Evolutionary conservation across 2,888 invertebrate genomes (phyloP).

Genomic region (Galerucella pusilla): DNA sequence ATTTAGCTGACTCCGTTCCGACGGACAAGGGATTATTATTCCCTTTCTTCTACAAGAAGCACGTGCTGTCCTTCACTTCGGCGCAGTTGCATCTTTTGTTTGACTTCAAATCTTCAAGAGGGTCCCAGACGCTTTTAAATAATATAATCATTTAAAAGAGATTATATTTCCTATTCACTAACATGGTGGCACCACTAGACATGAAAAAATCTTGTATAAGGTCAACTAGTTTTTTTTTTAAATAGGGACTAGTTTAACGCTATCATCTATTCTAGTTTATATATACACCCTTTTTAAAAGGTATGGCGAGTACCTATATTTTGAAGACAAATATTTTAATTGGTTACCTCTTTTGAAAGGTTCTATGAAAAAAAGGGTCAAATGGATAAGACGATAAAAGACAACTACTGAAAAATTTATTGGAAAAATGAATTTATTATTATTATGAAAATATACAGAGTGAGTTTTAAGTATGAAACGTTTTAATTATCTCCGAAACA

Average conservation of each 20-base stretch:
- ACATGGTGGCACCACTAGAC: slow-evolving; percentile 14
- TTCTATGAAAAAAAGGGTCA: background rate
- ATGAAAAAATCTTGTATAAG: slow-evolving; percentile 7
- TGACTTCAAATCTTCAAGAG: slow-evolving; percentile 10
- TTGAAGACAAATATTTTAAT: slow-evolving; percentile 5
- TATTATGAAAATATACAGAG: too few relatives aligned
- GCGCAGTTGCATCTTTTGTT: slow-evolving; percentile 29
- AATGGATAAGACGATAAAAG: too few relatives aligned
- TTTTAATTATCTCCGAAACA: too few relatives aligned
- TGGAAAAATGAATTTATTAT: too few relatives aligned
- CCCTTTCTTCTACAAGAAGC: slow-evolving; percentile 18
- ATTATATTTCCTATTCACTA: slow-evolving; percentile 8
- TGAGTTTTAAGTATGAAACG: too few relatives aligned
- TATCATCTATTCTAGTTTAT: background rate
- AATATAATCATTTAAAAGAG: slow-evolving; percentile 7
- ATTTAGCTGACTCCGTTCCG: background rate
- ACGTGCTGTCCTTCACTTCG: slow-evolving; percentile 24
- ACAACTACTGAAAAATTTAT: too few relatives aligned
- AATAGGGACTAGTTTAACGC: background rate
- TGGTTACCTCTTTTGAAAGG: background rate
- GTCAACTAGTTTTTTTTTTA: slow-evolving; percentile 19
- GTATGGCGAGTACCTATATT: slow-evolving; percentile 1
- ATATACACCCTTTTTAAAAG: background rate
- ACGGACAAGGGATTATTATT: background rate
- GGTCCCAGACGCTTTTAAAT: slow-evolving; percentile 22